A percentile compares a stretch with the other conserved stretches of the same genome.
phyloP scores from a whole-genome alignment of 2,888 invertebrate genomes.

The Micoletzkya japonica region DNA sequence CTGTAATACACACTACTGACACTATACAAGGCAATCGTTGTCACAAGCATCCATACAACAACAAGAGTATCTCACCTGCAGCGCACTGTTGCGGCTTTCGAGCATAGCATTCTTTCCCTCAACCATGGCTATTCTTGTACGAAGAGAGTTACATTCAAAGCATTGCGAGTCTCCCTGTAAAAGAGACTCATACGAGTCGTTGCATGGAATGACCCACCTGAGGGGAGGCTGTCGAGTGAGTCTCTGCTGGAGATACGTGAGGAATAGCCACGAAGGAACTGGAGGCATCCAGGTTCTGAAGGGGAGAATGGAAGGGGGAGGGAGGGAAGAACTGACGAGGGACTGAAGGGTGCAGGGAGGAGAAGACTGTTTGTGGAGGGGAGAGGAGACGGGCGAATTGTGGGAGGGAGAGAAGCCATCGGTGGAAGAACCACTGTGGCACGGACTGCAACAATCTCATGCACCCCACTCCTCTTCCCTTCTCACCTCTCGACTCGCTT shows the following conservation, averaged over 20 bases:
- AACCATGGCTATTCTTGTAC: background rate
- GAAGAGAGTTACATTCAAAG: constrained; percentile 18
- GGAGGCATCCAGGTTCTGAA: constrained; percentile 23
- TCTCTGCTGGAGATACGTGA: constrained; percentile 32
- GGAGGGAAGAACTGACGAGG: background rate
- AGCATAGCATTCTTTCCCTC: constrained; percentile 5
- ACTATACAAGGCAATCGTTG: background rate
- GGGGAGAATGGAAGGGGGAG: background rate
- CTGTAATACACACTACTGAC: background rate
- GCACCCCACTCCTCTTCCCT: background rate
- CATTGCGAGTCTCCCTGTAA: constrained; percentile 13
- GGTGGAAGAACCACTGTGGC: constrained; percentile 8
- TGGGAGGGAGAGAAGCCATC: constrained; percentile 20
- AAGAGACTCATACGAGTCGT: background rate
- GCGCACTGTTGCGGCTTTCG: background rate
- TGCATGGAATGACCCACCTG: constrained; percentile 10
- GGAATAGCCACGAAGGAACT: constrained; percentile 4
- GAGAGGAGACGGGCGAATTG: constrained; percentile 12
- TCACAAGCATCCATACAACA: too few species aligned
- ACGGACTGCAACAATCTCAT: constrained; percentile 10
- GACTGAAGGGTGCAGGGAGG: constrained; percentile 10
- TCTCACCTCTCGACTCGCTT: constrained; percentile 16
- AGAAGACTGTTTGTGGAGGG: constrained; percentile 3
- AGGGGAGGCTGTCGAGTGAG: constrained; percentile 31
- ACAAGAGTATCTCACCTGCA: constrained; percentile 19